Evolutionary conservation across 2,888 invertebrate species (phyloP).

Genomic region (Emesis furor): DNA sequence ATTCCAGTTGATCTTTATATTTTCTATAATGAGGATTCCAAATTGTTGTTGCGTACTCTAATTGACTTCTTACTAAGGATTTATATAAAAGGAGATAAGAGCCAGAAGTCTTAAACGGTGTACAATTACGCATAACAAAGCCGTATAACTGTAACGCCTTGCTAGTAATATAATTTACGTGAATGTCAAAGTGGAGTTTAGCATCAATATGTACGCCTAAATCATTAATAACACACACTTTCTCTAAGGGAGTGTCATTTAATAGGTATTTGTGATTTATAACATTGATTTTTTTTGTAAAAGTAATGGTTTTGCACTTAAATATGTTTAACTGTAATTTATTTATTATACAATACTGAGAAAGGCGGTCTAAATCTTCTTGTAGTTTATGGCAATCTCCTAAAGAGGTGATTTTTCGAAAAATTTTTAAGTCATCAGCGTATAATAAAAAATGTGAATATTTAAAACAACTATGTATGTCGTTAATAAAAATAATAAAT

Average conservation of each 20-base stretch:
- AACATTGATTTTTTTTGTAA: not conserved
- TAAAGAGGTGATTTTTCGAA: not conserved
- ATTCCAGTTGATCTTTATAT: too few relatives aligned
- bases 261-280: not conserved
- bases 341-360: not conserved
- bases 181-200: not conserved
- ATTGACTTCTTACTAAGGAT: too few relatives aligned
- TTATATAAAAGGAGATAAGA: too few relatives aligned
- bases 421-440: not conserved
- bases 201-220: not conserved
- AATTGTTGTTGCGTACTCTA: too few relatives aligned
- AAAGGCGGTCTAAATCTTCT: not conserved
- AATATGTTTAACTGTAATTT: not conserved
- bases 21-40: too few relatives aligned
- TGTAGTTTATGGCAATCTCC: not conserved
- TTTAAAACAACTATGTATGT: not conserved
- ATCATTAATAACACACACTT: not conserved
- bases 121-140: too few relatives aligned
- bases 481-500: not conserved
- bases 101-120: too few relatives aligned
- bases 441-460: not conserved
- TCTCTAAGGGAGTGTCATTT: not conserved
- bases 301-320: not conserved
- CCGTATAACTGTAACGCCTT: too few relatives aligned
- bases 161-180: slow-evolving; percentile 13